phyloP scores from a whole-genome alignment of 2,888 invertebrate genomes.

The Tenthredo livida region DNA sequence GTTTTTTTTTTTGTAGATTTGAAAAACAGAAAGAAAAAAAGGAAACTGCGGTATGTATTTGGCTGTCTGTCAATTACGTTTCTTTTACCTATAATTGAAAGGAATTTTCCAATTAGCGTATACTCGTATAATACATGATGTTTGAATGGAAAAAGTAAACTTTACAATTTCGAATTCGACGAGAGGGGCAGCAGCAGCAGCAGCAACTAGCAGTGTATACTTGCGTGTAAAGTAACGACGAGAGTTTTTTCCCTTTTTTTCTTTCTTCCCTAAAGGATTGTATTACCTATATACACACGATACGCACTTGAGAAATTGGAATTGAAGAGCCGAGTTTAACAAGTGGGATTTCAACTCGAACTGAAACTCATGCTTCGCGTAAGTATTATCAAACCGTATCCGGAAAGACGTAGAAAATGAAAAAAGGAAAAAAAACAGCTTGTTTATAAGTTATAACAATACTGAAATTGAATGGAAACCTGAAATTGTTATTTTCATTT shows the following conservation, averaged over 20 bases:
- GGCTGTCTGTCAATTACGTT: neutral
- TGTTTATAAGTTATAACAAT: neutral
- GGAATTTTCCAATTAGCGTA: slow-evolving; percentile 22
- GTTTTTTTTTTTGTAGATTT: neutral
- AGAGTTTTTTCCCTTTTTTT: neutral
- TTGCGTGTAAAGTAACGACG: neutral
- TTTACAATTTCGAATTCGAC: neutral
- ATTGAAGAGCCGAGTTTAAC: slow-evolving; percentile 22
- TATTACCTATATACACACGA: neutral
- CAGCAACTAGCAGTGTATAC: neutral
- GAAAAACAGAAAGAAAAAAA: neutral
- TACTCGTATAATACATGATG: neutral
- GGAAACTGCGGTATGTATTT: neutral
- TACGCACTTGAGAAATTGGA: slow-evolving; percentile 20
- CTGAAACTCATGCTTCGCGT: neutral
- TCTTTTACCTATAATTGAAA: neutral
- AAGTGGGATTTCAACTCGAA: neutral
- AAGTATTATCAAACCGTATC: neutral
- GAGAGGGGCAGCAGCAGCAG: neutral
- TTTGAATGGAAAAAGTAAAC: neutral
- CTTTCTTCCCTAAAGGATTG: neutral
- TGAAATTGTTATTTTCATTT: neutral
- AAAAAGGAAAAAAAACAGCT: neutral
- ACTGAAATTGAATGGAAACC: neutral
- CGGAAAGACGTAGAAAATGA: slow-evolving; percentile 24